Evolutionary conservation across 2,113 vertebrate genomes (phyloP).

Genomic region (Clarias macrocephalus): DNA sequence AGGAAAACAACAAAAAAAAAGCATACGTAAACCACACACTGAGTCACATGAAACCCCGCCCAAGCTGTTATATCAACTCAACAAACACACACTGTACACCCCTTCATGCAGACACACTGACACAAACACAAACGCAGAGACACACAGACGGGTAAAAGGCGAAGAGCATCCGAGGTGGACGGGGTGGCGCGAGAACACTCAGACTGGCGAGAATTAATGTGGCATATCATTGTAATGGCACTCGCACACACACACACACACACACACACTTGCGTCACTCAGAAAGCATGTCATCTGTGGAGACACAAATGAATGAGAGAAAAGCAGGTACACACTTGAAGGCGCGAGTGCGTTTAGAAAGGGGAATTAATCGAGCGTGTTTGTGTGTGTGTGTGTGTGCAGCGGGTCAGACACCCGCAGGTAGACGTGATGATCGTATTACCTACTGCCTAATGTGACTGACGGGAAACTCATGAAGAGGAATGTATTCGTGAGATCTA

Average conservation of each 20-base stretch:
- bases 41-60: constrained; percentile 32
- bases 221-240: constrained; percentile 29
- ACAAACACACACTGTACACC: neutral
- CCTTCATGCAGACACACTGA: too few relatives aligned
- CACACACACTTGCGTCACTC: neutral
- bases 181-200: neutral
- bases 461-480: too few relatives aligned
- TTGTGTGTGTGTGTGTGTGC: too few relatives aligned
- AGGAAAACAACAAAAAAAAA: neutral
- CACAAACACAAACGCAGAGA: neutral
- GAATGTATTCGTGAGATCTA: constrained; percentile 13
- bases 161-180: neutral
- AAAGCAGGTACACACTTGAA: neutral
- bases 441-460: constrained; percentile 5
- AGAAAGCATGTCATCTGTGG: constrained; percentile 13
- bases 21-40: neutral
- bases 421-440: neutral
- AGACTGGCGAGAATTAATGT: constrained; percentile 35
- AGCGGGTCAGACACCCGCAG: neutral
- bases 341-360: neutral
- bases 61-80: constrained; percentile 33
- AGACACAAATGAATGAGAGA: neutral
- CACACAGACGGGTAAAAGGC: neutral
- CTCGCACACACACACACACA: neutral
- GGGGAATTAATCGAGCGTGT: neutral